Evolutionary conservation across 2,888 invertebrate species (phyloP).

Genomic region (Thalpophila matura): DNA sequence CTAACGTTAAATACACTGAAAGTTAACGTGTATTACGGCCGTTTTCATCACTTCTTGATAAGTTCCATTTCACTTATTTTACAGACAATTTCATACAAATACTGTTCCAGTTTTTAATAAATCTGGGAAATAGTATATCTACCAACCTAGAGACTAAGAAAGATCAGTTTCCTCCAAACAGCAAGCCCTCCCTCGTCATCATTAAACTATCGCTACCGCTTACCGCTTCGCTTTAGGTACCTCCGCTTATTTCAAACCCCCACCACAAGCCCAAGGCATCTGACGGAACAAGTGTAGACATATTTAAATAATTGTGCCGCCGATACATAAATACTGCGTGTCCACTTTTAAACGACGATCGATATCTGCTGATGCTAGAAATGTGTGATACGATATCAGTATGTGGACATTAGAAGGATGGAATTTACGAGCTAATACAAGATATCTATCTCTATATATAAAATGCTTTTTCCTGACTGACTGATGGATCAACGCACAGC

Average conservation of each 20-base stretch:
- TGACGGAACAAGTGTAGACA: slow-evolving; percentile 45
- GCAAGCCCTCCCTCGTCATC: neutral
- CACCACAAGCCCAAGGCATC: slow-evolving; percentile 28
- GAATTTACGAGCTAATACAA: neutral
- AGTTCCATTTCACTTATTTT: too few relatives aligned
- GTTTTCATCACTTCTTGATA: too few relatives aligned
- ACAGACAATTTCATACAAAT: too few relatives aligned
- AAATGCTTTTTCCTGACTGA: too few relatives aligned
- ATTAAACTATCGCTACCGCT: neutral
- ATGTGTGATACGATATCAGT: slow-evolving; percentile 15
- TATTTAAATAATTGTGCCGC: slow-evolving; percentile 59
- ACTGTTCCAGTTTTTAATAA: too few relatives aligned
- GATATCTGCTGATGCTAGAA: slow-evolving; percentile 5
- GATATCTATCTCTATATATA: too few relatives aligned
- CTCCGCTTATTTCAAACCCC: slow-evolving; percentile 23
- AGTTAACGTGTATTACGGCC: too few relatives aligned
- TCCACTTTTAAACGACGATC: slow-evolving; percentile 31
- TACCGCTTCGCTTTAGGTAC: neutral
- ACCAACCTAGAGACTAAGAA: too few relatives aligned
- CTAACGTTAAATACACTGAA: too few relatives aligned
- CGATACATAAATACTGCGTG: slow-evolving; percentile 43
- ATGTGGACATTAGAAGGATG: neutral
- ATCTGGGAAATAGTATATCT: too few relatives aligned
- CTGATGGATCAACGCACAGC: too few relatives aligned
- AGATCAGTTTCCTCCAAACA: too few relatives aligned